Evolutionary conservation across 2,113 vertebrate species (phyloP).

Genomic region (Benitochromis conjunctus): DNA sequence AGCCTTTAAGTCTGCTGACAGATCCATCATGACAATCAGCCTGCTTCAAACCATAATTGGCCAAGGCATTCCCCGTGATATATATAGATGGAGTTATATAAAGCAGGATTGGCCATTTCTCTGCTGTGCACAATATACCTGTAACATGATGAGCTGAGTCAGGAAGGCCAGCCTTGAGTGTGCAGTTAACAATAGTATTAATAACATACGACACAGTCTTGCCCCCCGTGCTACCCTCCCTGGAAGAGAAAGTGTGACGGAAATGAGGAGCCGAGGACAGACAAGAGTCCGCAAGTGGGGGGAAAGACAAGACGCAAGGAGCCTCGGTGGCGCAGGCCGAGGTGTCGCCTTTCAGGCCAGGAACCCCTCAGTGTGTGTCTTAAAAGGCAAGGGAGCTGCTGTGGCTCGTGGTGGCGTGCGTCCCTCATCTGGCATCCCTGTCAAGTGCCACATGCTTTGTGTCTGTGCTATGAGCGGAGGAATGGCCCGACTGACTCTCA

Average conservation of each 20-base stretch:
- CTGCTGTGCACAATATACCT: conserved; percentile 55
- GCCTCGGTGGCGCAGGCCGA: conserved; percentile 21
- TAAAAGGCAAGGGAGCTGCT: conserved; percentile 51
- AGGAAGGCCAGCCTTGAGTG: conserved; percentile 55
- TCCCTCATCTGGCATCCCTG: conserved; percentile 50
- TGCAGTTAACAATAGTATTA: conserved; percentile 73
- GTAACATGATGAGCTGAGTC: conserved; percentile 65
- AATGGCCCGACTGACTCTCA: conserved; percentile 44
- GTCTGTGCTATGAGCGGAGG: conserved; percentile 47
- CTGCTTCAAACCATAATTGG: conserved; percentile 50
- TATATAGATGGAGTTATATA: conserved; percentile 60
- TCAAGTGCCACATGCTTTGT: conserved; percentile 68
- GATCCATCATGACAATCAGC: neutral
- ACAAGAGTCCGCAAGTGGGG: conserved; percentile 61
- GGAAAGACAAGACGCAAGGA: conserved; percentile 60
- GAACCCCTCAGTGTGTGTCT: conserved; percentile 37
- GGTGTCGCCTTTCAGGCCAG: conserved; percentile 61
- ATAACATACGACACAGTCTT: conserved; percentile 53
- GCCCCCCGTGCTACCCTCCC: neutral
- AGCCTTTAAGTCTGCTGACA: neutral
- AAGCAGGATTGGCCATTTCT: conserved; percentile 49
- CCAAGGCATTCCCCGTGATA: conserved; percentile 47
- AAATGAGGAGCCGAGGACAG: conserved; percentile 67
- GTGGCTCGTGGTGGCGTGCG: neutral
- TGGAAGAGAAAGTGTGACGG: conserved; percentile 47